Conservation (phyloP, 2,797 vertebrate species). For the Oceanodroma leucorhoa region DNA sequence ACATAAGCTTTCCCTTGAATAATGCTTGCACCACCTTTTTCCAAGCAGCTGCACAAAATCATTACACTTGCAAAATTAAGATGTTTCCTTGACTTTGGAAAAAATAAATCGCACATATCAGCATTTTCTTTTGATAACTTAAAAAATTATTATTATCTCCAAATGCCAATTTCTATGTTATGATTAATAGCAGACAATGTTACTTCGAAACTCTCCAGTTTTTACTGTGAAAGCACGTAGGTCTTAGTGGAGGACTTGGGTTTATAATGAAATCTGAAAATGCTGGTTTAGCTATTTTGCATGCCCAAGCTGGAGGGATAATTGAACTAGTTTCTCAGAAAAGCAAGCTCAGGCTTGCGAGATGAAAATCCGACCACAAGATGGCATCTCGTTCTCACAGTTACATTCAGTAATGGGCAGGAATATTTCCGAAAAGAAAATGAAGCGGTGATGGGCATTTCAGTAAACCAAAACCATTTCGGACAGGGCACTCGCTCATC, state of each 20-base stretch:
- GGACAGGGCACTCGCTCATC: not conserved
- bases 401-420: not conserved
- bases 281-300: not conserved
- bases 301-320: not conserved
- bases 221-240: not conserved
- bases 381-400: constrained; percentile 55
- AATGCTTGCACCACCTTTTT: constrained; percentile 7
- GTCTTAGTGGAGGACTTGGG: not conserved
- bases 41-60: constrained; percentile 22
- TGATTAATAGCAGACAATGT: not conserved
- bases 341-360: not conserved
- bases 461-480: not conserved
- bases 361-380: constrained; percentile 39
- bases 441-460: not conserved
- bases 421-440: not conserved
- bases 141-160: not conserved
- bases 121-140: not conserved
- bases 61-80: not conserved
- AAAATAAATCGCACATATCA: not conserved
- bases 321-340: not conserved
- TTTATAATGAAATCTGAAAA: not conserved
- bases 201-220: not conserved
- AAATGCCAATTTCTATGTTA: not conserved
- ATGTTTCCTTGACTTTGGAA: not conserved
- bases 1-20: not conserved